These are phyloP conservation scores for Pseudorasbora parva DNA, from an alignment of 2,113 vertebrate genomes.

Conservation along the genomic window DNA sequence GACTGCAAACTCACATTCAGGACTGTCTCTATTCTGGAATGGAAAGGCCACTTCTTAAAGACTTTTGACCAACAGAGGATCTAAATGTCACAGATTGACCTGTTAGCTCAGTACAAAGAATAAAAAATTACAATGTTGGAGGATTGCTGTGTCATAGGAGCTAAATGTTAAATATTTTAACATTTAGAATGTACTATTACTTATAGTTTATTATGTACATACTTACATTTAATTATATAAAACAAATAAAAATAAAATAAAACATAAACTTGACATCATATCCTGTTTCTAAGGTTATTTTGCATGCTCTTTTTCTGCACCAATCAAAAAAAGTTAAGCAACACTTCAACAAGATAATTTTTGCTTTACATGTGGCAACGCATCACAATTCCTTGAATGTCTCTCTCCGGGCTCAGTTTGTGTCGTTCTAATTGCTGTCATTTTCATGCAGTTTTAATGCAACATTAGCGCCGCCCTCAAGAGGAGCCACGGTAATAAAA, in stretches of 20 bases:
- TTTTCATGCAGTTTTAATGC: neutral
- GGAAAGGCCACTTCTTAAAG: neutral
- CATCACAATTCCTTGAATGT: neutral
- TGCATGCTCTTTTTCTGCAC: neutral
- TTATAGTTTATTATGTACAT: neutral
- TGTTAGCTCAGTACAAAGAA: neutral
- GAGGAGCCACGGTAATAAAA: neutral
- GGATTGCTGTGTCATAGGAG: neutral
- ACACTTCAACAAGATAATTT: neutral
- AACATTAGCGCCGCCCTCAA: neutral
- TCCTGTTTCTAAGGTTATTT: neutral
- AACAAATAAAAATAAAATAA: too few species aligned
- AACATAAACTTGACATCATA: neutral
- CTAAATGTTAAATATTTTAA: neutral
- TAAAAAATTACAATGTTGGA: neutral
- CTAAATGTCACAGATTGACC: constrained; percentile 28
- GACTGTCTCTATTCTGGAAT: neutral
- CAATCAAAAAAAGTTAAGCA: neutral
- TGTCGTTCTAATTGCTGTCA: constrained; percentile 1
- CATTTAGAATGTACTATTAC: neutral
- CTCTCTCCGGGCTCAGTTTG: neutral
- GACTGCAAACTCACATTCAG: constrained; percentile 6
- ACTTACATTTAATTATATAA: neutral
- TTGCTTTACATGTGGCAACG: neutral
- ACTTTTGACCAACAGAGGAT: neutral